Evolutionary conservation across 2,888 invertebrate genomes (phyloP), one percentile per base, ranked within the genome.

Genomic region (Timema cristinae): DNA sequence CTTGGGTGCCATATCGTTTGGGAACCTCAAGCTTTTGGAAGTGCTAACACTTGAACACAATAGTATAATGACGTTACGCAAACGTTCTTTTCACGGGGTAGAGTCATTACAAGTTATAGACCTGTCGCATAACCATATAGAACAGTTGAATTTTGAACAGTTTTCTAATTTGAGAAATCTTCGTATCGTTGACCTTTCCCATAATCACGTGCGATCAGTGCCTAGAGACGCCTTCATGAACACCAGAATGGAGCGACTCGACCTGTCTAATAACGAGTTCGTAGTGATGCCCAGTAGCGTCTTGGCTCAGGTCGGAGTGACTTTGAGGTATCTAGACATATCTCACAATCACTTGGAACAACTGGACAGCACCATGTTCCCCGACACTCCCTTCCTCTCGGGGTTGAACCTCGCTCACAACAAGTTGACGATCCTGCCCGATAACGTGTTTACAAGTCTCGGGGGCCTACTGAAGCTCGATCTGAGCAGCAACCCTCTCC

Each of bases 261-360:
- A 80, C 73, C 74, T 81, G 72, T 78, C 79, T 0, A 73, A 77
- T 66, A 79, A 79, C 71, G 73, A 75, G 61, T 72, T 79, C 49
- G 78, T 78, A n/a, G 76, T 73, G 59, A 76, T 78, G 70, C 79
- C 79, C 15, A 76, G 75, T 2, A 73, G 75, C 10, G 77, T 76
- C 15, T 70, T 79, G 68, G 71, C 75, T 9, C 75, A 75, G 15
- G 75, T 77, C 0, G 76, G 76, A 15, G 66, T 71, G 15, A 75
- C 77, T 8, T 73, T 79, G 11, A 74, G 77, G 7, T 75, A 77
- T 69, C 75, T 82, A 71, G 81, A 82, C 76, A 75, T 82, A 66
- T 80, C 81, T 52, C 73, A 78, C 73, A 82, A 82, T 75, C 77
- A 78, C 6, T 76, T 82, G 54, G 80, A 80, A 73, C 81, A 81